Percentiles rank a stretch among this genome's conserved stretches.
These are phyloP conservation scores for Dasyprocta punctata DNA, from an alignment of 2,113 vertebrate species.

Conservation along the genomic window DNA sequence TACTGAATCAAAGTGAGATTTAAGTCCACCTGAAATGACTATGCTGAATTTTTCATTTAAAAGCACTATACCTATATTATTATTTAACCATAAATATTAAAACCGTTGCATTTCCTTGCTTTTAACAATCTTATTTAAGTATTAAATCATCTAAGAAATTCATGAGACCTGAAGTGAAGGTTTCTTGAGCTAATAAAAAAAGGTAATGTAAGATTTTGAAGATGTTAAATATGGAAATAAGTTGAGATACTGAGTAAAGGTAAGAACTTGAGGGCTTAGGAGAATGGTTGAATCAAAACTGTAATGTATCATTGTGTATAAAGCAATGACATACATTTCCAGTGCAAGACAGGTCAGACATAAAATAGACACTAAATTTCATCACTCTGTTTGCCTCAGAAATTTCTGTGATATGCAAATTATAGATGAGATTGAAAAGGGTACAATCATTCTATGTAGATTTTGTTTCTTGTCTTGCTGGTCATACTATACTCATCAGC, in stretches of 20 bases:
- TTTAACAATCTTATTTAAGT: background rate
- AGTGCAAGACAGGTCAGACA: background rate
- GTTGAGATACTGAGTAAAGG: background rate
- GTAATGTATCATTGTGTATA: background rate
- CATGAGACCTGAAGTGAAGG: background rate
- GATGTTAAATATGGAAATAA: background rate
- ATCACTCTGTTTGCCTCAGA: background rate
- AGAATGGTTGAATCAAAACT: background rate
- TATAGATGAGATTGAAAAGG: background rate
- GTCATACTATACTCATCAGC: background rate
- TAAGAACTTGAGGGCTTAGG: background rate
- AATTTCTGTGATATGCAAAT: background rate
- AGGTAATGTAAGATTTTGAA: background rate
- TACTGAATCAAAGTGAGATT: background rate
- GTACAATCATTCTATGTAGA: background rate
- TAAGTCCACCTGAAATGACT: background rate
- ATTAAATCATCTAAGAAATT: background rate
- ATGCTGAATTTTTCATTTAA: conserved; percentile 23
- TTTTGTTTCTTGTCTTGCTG: background rate
- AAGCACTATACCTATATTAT: background rate
- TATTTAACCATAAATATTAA: background rate
- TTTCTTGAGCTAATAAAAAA: background rate
- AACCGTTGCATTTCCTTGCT: background rate
- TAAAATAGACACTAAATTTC: background rate
- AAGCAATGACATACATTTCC: background rate